phyloP scores from a whole-genome alignment of 2,113 vertebrate species.

The Mesocricetus auratus region DNA sequence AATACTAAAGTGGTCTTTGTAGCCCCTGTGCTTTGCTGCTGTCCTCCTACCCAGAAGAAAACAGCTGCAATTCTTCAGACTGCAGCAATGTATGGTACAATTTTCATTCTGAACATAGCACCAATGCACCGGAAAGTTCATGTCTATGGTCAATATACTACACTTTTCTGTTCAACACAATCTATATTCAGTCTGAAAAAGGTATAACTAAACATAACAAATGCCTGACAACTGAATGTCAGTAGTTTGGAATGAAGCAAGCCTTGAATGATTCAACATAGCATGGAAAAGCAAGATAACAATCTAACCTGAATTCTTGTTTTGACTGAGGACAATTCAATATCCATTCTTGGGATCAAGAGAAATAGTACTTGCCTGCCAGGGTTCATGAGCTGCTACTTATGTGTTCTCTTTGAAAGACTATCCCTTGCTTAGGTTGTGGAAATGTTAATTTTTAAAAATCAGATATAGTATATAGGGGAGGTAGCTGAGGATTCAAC shows the following conservation, averaged over 20 bases:
- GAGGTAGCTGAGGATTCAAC: background rate
- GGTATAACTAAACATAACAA: conserved; percentile 3
- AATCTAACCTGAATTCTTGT: background rate
- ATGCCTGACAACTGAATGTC: background rate
- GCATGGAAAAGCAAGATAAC: conserved; percentile 18
- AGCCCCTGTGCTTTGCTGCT: accelerated
- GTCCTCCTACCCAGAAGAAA: background rate
- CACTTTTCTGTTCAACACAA: conserved; percentile 25
- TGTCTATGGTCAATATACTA: background rate
- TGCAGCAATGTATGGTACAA: accelerated
- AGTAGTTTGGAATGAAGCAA: background rate
- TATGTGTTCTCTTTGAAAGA: background rate
- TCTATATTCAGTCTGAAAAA: background rate
- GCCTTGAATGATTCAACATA: conserved; percentile 41
- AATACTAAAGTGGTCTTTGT: background rate
- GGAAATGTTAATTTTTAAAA: background rate
- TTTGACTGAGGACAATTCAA: background rate
- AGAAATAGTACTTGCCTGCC: background rate
- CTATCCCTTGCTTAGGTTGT: background rate
- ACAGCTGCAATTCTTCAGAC: background rate
- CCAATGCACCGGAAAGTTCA: background rate
- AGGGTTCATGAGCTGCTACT: background rate
- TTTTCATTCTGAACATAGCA: background rate
- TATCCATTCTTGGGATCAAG: background rate
- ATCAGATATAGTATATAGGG: background rate